These are phyloP conservation scores for Bombus huntii DNA, from an alignment of 1,140 invertebrate genomes.

Conservation along the genomic window DNA sequence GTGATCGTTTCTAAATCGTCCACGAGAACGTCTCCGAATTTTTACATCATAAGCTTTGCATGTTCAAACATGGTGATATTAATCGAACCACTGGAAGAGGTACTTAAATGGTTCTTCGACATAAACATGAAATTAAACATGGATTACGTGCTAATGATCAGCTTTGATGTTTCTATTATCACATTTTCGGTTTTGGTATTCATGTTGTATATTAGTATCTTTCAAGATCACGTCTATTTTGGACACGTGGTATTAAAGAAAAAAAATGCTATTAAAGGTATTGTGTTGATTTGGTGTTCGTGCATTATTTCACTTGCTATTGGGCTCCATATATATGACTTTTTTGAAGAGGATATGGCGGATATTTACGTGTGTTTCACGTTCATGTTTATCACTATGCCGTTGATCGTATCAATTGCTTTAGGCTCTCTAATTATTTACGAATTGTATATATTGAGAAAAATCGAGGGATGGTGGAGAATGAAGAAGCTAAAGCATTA, in stretches of 20 bases:
- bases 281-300: slow-evolving; percentile 70
- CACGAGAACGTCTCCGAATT: slow-evolving; percentile 62
- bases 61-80: slow-evolving; percentile 72
- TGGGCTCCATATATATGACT: slow-evolving; percentile 71
- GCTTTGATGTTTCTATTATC: slow-evolving; percentile 70
- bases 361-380: slow-evolving; percentile 71
- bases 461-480: slow-evolving; percentile 42
- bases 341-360: slow-evolving; percentile 63
- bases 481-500: slow-evolving; percentile 57
- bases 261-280: slow-evolving; percentile 58
- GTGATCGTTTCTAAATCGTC: slow-evolving; percentile 54
- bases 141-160: slow-evolving; percentile 72
- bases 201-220: slow-evolving; percentile 67
- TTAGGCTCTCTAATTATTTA: slow-evolving; percentile 63
- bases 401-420: slow-evolving; percentile 58
- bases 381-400: slow-evolving; percentile 67
- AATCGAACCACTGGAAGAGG: slow-evolving; percentile 67
- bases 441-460: slow-evolving; percentile 56
- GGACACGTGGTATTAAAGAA: slow-evolving; percentile 47
- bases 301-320: slow-evolving; percentile 66
- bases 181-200: slow-evolving; percentile 72
- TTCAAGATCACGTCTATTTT: slow-evolving; percentile 35
- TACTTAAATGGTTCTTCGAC: slow-evolving; percentile 64
- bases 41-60: slow-evolving; percentile 72
- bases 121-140: slow-evolving; percentile 66